A percentile compares a stretch with the other conserved stretches of the same genome.
Evolutionary conservation across 2,113 vertebrate species (phyloP).

Genomic region (Mesitornis unicolor): DNA sequence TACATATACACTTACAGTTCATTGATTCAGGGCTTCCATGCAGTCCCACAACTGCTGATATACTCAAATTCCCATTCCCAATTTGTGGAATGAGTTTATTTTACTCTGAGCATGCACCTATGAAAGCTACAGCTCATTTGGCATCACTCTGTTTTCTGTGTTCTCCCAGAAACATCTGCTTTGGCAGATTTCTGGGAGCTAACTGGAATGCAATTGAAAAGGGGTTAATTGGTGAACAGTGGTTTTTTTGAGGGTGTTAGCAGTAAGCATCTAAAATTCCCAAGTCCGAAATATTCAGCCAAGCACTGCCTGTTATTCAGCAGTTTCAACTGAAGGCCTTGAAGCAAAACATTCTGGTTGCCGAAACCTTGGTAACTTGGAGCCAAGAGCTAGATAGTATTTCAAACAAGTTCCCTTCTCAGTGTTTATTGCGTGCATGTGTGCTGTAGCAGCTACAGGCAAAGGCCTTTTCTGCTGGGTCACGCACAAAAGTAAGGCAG

Average conservation of each 20-base stretch:
- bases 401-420: neutral
- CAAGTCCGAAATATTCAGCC: neutral
- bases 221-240: neutral
- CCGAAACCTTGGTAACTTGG: neutral
- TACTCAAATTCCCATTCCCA: neutral
- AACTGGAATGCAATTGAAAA: neutral
- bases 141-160: neutral
- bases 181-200: neutral
- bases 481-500: neutral
- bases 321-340: neutral
- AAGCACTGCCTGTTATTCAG: neutral
- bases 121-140: neutral
- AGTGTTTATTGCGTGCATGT: neutral
- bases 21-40: neutral
- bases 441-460: neutral
- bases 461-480: neutral
- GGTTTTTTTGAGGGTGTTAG: neutral
- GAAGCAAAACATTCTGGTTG: neutral
- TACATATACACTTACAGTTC: neutral
- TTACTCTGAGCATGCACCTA: neutral
- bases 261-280: neutral
- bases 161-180: slow-evolving; percentile 14
- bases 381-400: neutral
- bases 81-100: neutral
- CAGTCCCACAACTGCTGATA: neutral